These are phyloP conservation scores for Tangara arthus DNA, from an alignment of 2,797 vertebrate genomes.

Conservation along the genomic window DNA sequence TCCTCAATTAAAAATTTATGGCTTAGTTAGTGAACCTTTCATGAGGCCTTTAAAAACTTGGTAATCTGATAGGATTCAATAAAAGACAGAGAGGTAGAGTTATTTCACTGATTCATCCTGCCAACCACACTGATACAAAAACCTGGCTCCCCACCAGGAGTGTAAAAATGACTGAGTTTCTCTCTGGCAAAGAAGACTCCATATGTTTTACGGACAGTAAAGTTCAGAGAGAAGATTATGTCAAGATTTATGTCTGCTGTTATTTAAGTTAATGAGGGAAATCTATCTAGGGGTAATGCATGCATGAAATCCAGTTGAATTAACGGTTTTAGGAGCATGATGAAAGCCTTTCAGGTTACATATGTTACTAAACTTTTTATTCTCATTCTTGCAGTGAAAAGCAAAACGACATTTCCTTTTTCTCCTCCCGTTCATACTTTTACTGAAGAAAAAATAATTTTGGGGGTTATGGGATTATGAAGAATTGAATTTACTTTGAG, in stretches of 20 bases:
- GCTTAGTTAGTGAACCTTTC: background rate
- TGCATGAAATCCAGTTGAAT: slow-evolving; percentile 18
- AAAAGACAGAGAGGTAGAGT: background rate
- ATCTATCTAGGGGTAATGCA: slow-evolving; percentile 27
- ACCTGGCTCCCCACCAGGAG: background rate
- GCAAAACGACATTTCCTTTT: background rate
- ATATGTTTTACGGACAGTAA: slow-evolving; percentile 55
- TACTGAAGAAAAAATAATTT: background rate
- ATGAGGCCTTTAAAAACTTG: background rate
- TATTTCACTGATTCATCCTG: background rate
- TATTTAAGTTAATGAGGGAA: slow-evolving; percentile 61
- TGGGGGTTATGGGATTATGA: background rate
- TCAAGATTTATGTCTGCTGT: slow-evolving; percentile 48
- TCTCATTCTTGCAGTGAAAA: background rate
- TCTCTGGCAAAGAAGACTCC: slow-evolving; percentile 1
- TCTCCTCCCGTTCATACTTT: background rate
- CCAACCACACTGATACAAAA: background rate
- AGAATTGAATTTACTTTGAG: background rate
- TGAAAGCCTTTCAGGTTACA: background rate
- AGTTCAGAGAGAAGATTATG: slow-evolving; percentile 53
- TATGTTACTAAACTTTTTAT: background rate
- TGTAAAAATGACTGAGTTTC: slow-evolving; percentile 23
- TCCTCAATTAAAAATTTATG: background rate
- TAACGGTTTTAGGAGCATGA: slow-evolving; percentile 9
- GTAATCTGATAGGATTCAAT: background rate